Evolutionary conservation across 2,797 vertebrate species (phyloP), one percentile per base, ranked within the genome.

Genomic region (Pangasius sanitwongsei): DNA sequence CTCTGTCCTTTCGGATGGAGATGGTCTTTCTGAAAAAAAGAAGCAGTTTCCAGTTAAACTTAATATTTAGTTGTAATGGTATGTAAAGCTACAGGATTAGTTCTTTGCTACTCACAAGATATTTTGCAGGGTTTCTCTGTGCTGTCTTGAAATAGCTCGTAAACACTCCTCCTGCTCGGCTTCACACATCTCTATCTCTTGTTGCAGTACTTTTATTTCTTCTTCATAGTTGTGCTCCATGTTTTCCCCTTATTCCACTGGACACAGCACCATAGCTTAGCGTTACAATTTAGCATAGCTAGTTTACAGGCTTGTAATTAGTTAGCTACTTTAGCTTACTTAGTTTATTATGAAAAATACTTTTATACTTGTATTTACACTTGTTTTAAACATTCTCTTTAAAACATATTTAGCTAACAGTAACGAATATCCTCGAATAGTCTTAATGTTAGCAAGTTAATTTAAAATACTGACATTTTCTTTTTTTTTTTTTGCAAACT

Each of bases 171-270:
- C 91, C 82, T 93, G 93, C 48, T 96, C 93, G 23, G 90, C 75
- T 89, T 95, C 75, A 90, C 97, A 86, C 0, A 70, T 72, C 53
- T 90, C 59, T 48, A 98, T 95, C 93, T 98, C 97, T 87, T 95
- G 94, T 87, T 95, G 93, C 16, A 98, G 94, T 1, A 15, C 77
- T 53, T 89, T 78, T 4, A 98, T 95, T 91, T 97, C 94, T 28
- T 95, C 94, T 93, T 97, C 94, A 92, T 96, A 95, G 69, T 81
- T 87, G 48, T 96, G 92, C 81, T 88, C 92, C 48, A 0, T 0
- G 0, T 9, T 86, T 61, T 8, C 3, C 59, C 31, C 6, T 83
- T 18, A n/a, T 63, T 37, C 25, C 61, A 82, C 1, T 7, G n/a
- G 50, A 80, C 20, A 86, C 0, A 37, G 25, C 9, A 83, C 12